These are phyloP conservation scores for Megalopta genalis DNA, from an alignment of 1,140 invertebrate genomes.

Conservation along the genomic window DNA sequence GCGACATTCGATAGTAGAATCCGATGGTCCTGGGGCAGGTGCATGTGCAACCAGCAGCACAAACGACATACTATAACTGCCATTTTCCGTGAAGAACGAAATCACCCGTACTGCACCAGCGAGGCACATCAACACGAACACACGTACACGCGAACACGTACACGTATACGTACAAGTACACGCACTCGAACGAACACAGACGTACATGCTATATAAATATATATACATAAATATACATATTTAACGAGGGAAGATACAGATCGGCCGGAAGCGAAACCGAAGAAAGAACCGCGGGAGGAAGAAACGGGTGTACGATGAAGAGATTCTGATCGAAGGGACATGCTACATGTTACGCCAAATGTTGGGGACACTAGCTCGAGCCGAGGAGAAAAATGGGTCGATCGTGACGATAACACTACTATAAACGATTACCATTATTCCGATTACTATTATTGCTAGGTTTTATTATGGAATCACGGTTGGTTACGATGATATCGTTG, in stretches of 20 bases:
- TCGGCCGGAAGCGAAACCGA: not conserved
- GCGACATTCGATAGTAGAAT: constrained; percentile 56
- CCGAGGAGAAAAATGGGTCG: constrained; percentile 31
- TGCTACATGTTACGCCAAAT: not conserved
- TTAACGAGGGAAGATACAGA: not conserved
- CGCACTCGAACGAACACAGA: too few relatives aligned
- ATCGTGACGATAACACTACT: constrained; percentile 51
- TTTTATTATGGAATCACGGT: constrained; percentile 55
- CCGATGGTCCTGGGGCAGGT: constrained; percentile 75
- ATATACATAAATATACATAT: not conserved
- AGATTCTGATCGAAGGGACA: not conserved
- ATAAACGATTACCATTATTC: constrained; percentile 56
- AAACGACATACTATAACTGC: constrained; percentile 54
- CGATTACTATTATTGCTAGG: constrained; percentile 23
- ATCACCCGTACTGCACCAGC: not conserved
- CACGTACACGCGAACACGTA: not conserved
- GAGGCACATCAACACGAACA: not conserved
- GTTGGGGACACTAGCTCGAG: not conserved
- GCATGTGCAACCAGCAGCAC: constrained; percentile 72
- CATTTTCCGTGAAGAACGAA: constrained; percentile 40
- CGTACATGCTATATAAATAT: not conserved
- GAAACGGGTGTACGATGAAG: not conserved
- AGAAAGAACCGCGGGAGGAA: not conserved
- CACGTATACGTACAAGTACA: too few relatives aligned
- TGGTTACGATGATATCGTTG: constrained; percentile 33